Conservation (phyloP, 1,140 invertebrate species). For the Rhysida immarginata region DNA sequence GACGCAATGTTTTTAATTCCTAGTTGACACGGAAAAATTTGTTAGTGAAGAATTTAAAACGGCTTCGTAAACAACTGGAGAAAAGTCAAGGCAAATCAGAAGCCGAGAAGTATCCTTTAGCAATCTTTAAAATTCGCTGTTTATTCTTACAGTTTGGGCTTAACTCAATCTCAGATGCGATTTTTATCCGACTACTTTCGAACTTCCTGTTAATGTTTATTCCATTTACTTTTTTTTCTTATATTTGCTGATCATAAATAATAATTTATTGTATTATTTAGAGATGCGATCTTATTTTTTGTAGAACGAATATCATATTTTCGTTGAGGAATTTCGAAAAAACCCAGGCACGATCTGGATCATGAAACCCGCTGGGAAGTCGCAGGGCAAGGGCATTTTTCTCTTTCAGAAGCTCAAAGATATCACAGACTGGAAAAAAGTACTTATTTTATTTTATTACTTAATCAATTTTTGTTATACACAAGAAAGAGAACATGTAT, state of each 20-base stretch:
- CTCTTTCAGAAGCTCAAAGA: conserved; percentile 36
- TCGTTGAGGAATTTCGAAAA: conserved; percentile 39
- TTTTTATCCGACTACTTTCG: conserved; percentile 31
- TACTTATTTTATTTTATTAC: conserved; percentile 24
- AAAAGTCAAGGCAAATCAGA: conserved; percentile 26
- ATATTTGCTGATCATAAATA: background rate
- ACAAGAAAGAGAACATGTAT: no score
- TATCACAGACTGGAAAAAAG: conserved; percentile 32
- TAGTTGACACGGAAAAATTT: conserved; percentile 41
- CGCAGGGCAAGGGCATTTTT: conserved; percentile 39
- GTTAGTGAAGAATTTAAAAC: conserved; percentile 41
- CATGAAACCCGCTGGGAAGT: conserved; percentile 40
- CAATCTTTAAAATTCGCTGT: background rate
- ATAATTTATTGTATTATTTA: conserved; percentile 1
- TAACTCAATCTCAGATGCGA: conserved; percentile 19
- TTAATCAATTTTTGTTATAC: no score
- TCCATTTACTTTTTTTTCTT: conserved; percentile 5
- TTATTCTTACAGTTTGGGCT: no score
- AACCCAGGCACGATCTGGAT: conserved; percentile 40
- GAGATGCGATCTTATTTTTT: background rate
- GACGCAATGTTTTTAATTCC: background rate
- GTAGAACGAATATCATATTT: conserved; percentile 36
- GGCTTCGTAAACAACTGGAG: background rate
- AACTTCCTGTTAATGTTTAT: conserved; percentile 25
- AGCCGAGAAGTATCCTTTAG: background rate